Base-by-base conservation (phyloP, 2,888 invertebrate species). In the Phrixothrix hirtus region DNA sequence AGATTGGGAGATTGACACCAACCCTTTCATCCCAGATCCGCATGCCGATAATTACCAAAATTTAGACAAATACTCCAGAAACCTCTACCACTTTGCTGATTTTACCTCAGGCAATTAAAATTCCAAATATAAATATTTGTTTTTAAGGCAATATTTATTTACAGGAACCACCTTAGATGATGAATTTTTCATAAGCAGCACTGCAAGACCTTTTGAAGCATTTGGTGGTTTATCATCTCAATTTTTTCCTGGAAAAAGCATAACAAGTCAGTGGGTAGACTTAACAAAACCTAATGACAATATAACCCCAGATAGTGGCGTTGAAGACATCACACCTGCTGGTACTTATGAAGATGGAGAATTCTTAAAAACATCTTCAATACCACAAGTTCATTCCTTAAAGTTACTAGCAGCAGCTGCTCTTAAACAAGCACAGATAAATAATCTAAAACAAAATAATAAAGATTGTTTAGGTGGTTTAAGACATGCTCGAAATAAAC, bases 131-230 rank as follows among this genome's bases (percentile, higher is more conserved):
- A 25, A 6, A 17, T 25, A 35, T 30, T 10, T 27, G 6, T 15
- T 11, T 10, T 30, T 26, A 12, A 17, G n/a, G 1, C 5, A 11
- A n/a, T n/a, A 12, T 16, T 2, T n/a, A 35, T 29, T 43, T 56
- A 31, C 70, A 82, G 82, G 78, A 69, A 77, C 63, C 9, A 57
- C 62, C 6, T 67, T 75, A 21, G 80, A 84, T 64, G 86, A 86
- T 59, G 88, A 88, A 64, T 88, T 88, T 74, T 88, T 83, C 75
- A 85, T 88, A 62, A 86, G 86, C 61, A 85, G 87, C 53, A 86
- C 87, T 21, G 82, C 84, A 55, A 81, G 84, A 45, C 87, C 87
- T n/a, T 88, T 88, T 74, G 85, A 87, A 71, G 70, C 76, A 48
- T 72, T 76, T 46, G 73, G 72, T 65, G 79, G 79, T 65, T 71